These are phyloP conservation scores for Thunnus maccoyii DNA, from an alignment of 2,113 vertebrate species.

Conservation along the genomic window DNA sequence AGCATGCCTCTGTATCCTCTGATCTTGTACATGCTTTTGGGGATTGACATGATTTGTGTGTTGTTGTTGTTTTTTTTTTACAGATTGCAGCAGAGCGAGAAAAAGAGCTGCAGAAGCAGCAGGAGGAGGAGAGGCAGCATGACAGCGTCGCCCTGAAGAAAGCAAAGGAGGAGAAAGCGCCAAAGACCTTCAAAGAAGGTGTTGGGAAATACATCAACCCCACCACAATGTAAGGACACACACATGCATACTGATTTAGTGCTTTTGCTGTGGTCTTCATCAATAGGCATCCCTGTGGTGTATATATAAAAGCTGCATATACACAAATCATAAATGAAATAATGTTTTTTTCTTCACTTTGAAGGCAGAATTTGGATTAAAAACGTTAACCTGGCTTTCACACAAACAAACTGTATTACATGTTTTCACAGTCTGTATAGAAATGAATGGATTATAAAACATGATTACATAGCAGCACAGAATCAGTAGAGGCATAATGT, in stretches of 20 bases:
- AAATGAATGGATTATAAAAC: conserved; percentile 39
- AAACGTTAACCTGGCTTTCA: neutral
- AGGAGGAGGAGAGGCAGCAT: conserved; percentile 81
- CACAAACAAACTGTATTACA: too few relatives aligned
- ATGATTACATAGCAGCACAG: conserved; percentile 23
- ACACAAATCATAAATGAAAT: neutral
- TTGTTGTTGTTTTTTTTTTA: neutral
- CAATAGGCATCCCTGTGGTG: neutral
- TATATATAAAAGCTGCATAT: neutral
- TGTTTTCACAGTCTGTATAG: too few relatives aligned
- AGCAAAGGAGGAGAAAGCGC: conserved; percentile 81
- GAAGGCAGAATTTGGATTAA: neutral
- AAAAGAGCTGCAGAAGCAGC: conserved; percentile 85
- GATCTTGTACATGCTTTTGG: neutral
- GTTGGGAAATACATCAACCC: conserved; percentile 98
- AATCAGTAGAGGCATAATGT: conserved; percentile 28
- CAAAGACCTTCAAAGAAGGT: conserved; percentile 91
- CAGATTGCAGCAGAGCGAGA: conserved; percentile 93
- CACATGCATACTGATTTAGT: neutral
- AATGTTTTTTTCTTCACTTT: neutral
- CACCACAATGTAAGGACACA: conserved; percentile 86
- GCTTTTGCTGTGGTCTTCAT: neutral
- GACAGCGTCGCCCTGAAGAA: conserved; percentile 76
- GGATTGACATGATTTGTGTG: neutral
- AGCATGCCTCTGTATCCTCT: neutral